A percentile compares a stretch with the other conserved stretches of the same genome.
Conservation (phyloP, 2,888 invertebrate genomes). For the Tetranychus piercei region DNA sequence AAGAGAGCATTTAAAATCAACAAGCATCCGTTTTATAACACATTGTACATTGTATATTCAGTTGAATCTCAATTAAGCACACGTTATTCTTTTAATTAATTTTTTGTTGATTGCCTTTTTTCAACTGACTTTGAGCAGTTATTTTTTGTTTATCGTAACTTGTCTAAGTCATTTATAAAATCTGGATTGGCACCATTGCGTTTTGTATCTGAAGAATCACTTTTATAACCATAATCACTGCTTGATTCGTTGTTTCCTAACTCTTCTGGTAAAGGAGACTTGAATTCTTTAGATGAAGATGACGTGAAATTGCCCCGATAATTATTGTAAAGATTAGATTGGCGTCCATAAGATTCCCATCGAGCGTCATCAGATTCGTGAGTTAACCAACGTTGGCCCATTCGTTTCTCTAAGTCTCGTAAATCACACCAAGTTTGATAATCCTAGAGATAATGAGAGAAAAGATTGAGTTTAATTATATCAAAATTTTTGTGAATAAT, state of each 20-base stretch:
- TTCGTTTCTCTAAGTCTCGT: slow-evolving; percentile 59
- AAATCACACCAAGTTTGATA: slow-evolving; percentile 87
- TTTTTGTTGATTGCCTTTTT: neutral
- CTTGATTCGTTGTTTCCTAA: neutral
- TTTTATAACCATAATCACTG: neutral
- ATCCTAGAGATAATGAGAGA: slow-evolving; percentile 40
- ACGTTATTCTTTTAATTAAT: neutral
- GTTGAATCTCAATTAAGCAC: too few species aligned
- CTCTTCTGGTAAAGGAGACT: neutral
- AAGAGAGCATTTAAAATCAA: too few species aligned
- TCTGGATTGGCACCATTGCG: neutral
- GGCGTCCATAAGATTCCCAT: slow-evolving; percentile 47
- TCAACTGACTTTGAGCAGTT: neutral
- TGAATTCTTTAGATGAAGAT: neutral
- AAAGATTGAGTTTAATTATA: neutral
- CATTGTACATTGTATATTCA: too few species aligned
- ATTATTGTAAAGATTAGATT: slow-evolving; percentile 31
- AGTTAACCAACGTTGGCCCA: slow-evolving; percentile 62
- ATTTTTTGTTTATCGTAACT: neutral
- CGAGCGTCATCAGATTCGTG: slow-evolving; percentile 82
- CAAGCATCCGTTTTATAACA: too few species aligned
- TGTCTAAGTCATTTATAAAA: neutral
- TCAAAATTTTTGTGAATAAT: neutral
- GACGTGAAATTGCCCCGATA: slow-evolving; percentile 26
- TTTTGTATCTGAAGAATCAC: neutral